Evolutionary conservation across 1,140 invertebrate genomes (phyloP), one percentile per base, ranked within the genome.

Genomic region (Coptotermes formosanus): DNA sequence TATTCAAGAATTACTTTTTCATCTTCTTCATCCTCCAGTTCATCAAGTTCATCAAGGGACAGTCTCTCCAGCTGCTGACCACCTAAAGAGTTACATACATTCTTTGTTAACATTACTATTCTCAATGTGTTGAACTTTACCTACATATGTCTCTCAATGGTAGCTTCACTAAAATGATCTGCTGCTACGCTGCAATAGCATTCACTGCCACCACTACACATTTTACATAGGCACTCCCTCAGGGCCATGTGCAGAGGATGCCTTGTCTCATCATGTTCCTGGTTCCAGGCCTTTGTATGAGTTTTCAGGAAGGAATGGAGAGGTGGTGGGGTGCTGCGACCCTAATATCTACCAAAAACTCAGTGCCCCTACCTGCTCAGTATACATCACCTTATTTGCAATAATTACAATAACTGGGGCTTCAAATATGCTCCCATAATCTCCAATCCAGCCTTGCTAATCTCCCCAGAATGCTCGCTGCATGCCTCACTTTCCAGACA

Each of bases 1-100:
- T 97, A 98, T 89, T 97, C 94, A 86, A 95, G 91, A 30, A 98
- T 88, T 48, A 97, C 92, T 87, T 92, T 93, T 90, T 98, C 97
- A 92, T 99, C 98, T 92, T 99, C 97, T 84, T 98, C 98, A 91
- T 99, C 98, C 92, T 99, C 98, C 19, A 99, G 91, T 89, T 98
- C 97, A 92, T 99, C 98, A 14, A 98, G 91, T 88, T 97, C 97
- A 91, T 98, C 97, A 45, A 99, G 90, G 52, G 95, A 94, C 90
- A 98, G 93, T 55, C 96, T 94, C 87, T 95, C 95, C 75, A 98
- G 91, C 87, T 94, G 91, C 32, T 86, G 48, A 25, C n/a, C 82
- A 32, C 81, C 82, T 86, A 25, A 3, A 23, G n/a, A 48, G 19
- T 55, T 55, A 44, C 83, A 45, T 21, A 83, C 16, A 43, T 21